phyloP scores from a whole-genome alignment of 2,797 vertebrate genomes.

The Adelosebastes latens region DNA sequence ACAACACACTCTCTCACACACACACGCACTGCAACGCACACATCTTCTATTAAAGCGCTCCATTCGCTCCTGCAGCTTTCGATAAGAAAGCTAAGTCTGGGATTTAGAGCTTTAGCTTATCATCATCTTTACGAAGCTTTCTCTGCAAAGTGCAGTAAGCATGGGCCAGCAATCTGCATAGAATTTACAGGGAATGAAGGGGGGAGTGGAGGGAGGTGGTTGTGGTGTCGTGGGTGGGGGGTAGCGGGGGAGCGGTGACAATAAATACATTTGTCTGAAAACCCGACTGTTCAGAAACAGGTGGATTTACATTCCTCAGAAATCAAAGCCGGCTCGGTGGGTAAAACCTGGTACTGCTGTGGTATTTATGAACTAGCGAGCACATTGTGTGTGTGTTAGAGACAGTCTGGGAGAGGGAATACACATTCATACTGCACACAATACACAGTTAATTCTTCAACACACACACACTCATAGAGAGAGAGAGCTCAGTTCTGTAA shows the following conservation, averaged over 20 bases:
- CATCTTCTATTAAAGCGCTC: conserved; percentile 76
- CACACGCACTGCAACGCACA: conserved; percentile 37
- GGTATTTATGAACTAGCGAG: conserved; percentile 64
- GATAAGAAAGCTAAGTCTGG: conserved; percentile 86
- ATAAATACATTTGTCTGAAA: conserved; percentile 72
- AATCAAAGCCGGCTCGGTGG: conserved; percentile 72
- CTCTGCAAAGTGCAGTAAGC: conserved; percentile 80
- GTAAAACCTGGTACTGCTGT: conserved; percentile 66
- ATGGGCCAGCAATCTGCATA: conserved; percentile 81
- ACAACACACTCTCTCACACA: conserved; percentile 29
- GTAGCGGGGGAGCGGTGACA: conserved; percentile 31
- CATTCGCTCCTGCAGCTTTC: conserved; percentile 80
- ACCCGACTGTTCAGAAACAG: conserved; percentile 74
- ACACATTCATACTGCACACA: conserved; percentile 61
- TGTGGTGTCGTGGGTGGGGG: conserved; percentile 6
- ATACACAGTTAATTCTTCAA: conserved; percentile 71
- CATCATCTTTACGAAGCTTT: conserved; percentile 81
- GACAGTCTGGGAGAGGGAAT: conserved; percentile 27
- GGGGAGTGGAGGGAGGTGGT: conserved; percentile 19
- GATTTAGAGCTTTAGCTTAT: conserved; percentile 87
- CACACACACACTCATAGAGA: conserved; percentile 40
- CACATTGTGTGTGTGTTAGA: conserved; percentile 11
- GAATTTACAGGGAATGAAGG: conserved; percentile 70
- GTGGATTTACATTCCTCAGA: conserved; percentile 79
- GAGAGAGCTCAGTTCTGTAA: conserved; percentile 63